A percentile compares a stretch with the other conserved stretches of the same genome.
Conservation (phyloP, 2,113 vertebrate genomes). For the Ammodytes marinus region DNA sequence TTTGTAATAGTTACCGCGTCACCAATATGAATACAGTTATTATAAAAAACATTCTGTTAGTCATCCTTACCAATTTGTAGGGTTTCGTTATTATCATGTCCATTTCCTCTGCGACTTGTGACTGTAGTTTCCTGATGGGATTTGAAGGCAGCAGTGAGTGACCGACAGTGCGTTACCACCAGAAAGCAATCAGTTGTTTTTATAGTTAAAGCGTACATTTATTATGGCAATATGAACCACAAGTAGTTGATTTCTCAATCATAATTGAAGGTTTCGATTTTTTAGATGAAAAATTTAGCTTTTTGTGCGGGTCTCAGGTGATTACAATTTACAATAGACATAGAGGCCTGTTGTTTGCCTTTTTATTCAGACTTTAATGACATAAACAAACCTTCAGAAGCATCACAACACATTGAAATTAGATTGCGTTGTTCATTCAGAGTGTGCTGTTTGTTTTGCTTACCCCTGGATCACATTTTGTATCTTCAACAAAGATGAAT, state of each 20-base stretch:
- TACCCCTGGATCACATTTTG: neutral
- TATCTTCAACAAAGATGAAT: neutral
- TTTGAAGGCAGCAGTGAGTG: slow-evolving; percentile 49
- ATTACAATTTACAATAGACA: neutral
- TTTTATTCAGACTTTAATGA: neutral
- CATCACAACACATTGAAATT: neutral
- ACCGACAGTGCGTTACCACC: slow-evolving; percentile 6
- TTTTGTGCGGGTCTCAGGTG: neutral
- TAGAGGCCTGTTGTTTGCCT: neutral
- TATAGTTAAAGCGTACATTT: neutral
- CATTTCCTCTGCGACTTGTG: neutral
- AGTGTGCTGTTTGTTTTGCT: neutral
- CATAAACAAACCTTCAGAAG: neutral
- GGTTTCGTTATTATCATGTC: neutral
- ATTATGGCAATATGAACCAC: neutral
- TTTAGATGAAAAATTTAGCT: neutral
- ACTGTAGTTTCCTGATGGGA: slow-evolving; percentile 17
- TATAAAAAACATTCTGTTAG: too few relatives aligned
- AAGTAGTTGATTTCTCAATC: too few relatives aligned
- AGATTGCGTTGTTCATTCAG: neutral
- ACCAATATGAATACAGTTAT: neutral
- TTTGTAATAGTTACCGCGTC: neutral
- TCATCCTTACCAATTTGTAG: too few relatives aligned
- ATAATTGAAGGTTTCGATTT: neutral
- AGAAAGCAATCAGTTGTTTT: neutral